phyloP scores from a whole-genome alignment of 2,113 vertebrate species.

The Chiloscyllium plagiosum region DNA sequence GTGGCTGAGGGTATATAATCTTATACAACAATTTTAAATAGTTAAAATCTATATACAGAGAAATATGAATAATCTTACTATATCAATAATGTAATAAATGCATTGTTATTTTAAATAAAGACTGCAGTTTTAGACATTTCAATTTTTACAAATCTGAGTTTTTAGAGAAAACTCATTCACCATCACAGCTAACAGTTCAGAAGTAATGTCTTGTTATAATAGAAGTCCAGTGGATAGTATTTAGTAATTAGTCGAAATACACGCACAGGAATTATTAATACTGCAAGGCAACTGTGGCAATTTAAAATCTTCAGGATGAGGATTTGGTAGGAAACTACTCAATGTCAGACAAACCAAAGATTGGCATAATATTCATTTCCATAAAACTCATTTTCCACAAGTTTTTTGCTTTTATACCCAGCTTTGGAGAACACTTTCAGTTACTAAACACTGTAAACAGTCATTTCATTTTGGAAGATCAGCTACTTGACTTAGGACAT shows the following conservation, averaged over 20 bases:
- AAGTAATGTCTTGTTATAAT: not conserved
- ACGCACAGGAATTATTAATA: not conserved
- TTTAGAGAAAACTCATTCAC: conserved; percentile 17
- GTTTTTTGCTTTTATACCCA: not conserved
- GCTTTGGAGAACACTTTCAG: not conserved
- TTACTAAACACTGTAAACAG: no score
- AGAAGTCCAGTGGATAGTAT: not conserved
- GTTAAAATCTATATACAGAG: not conserved
- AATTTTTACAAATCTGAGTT: not conserved
- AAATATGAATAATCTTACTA: not conserved
- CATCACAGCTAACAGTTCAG: not conserved
- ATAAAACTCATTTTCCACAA: not conserved
- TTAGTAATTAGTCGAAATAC: not conserved
- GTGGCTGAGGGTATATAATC: not conserved
- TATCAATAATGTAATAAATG: not conserved
- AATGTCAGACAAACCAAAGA: not conserved
- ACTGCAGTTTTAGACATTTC: not conserved
- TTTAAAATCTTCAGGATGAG: not conserved
- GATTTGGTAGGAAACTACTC: not conserved
- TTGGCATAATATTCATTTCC: not conserved
- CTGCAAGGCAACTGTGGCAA: not conserved
- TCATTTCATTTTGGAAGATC: not conserved
- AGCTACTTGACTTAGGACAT: not conserved
- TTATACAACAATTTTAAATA: not conserved
- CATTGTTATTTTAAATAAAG: not conserved